Conservation (phyloP, 2,888 invertebrate species). For the Trachelus stipa region DNA sequence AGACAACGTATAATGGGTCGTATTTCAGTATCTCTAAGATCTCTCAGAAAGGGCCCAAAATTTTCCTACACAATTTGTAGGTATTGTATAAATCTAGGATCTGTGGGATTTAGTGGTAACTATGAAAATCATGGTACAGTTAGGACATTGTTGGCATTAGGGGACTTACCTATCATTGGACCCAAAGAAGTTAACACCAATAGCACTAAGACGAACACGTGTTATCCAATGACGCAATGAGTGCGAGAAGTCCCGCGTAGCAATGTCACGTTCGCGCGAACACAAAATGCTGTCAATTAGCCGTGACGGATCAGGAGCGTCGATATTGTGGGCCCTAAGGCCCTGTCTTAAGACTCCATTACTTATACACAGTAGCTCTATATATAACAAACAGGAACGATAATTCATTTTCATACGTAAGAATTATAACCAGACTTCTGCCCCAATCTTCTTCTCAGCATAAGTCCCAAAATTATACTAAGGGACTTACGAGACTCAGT, state of each 20-base stretch:
- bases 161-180: conserved; percentile 21
- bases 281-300: conserved; percentile 32
- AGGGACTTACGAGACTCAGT: neutral
- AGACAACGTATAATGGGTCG: neutral
- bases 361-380: neutral
- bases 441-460: neutral
- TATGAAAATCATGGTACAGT: conserved; percentile 5
- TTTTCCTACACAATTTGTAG: neutral
- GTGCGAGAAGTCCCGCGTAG: neutral
- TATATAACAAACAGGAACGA: neutral
- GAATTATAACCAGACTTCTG: neutral
- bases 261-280: conserved; percentile 32
- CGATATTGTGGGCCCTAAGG: neutral
- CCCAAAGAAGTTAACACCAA: conserved; percentile 9
- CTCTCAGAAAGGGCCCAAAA: neutral
- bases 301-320: neutral
- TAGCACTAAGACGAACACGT: neutral
- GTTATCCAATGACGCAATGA: neutral
- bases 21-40: neutral
- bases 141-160: conserved; percentile 19
- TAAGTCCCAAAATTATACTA: neutral
- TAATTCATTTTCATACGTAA: neutral
- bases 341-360: neutral
- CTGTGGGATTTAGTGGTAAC: neutral
- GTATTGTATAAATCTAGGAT: neutral